Percentiles rank a stretch among this genome's conserved stretches.
Conservation (phyloP, 2,113 vertebrate genomes). For the Sylvilagus bachmani region DNA sequence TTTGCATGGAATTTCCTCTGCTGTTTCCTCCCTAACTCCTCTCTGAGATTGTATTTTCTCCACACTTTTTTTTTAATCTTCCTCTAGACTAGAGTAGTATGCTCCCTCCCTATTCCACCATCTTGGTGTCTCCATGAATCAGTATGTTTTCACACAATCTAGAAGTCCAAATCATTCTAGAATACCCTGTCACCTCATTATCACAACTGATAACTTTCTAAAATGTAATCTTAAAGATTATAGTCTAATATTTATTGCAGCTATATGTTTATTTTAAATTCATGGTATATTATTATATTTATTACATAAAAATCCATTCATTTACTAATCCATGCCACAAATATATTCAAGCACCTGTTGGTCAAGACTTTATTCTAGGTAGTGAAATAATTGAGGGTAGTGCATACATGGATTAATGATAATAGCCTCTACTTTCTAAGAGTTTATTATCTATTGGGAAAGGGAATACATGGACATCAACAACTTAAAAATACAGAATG, state of each 20-base stretch:
- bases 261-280: not conserved
- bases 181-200: not conserved
- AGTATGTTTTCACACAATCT: not conserved
- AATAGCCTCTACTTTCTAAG: not conserved
- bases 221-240: constrained; percentile 8
- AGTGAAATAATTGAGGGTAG: not conserved
- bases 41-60: too few species aligned
- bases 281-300: not conserved
- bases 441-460: not conserved
- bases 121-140: too few species aligned
- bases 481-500: not conserved
- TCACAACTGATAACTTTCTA: not conserved
- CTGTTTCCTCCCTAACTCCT: too few species aligned
- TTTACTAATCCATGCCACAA: not conserved
- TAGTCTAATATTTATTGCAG: not conserved
- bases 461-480: not conserved
- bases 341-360: not conserved
- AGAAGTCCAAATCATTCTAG: not conserved
- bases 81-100: too few species aligned
- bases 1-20: too few species aligned
- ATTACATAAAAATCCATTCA: constrained; percentile 1
- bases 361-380: not conserved
- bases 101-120: too few species aligned
- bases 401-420: not conserved
- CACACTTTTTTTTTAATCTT: too few species aligned